Base-by-base conservation (phyloP, 2,888 invertebrate genomes). In the Dorcus parallelipipedus region DNA sequence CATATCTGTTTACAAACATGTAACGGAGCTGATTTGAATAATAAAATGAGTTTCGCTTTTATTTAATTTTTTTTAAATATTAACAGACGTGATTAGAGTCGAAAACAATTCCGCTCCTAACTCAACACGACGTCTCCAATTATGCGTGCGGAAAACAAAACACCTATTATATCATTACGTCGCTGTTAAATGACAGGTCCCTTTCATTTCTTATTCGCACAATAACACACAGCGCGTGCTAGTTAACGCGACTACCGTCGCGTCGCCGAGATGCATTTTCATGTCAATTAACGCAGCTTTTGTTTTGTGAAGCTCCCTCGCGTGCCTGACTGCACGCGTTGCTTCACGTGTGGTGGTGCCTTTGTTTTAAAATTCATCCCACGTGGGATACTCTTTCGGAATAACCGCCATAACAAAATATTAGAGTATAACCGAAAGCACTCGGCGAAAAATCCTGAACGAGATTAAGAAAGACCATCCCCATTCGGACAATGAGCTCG, bases 91-190 rank as follows among this genome's bases (percentile, higher is more conserved):
- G 20, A 20, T 20, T 20, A 20, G 20, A 20, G 2, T 20, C 3
- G 20, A 20, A 33, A 33, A 33, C 26, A 6, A 33, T 33, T 33
- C 49, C 9, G 42, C 20, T 54, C 56, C 63, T 62, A 66, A 64
- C 66, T 56, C 66, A 41, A 62, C 61, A 61, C 64, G 66, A 66
- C 66, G 56, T 64, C 63, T 56, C 58, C 61, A 63, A 64, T 64
- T 63, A 62, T 58, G 26, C 26, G 26, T 33, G 26, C 52, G 26
- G 64, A 64, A 61, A 63, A 64, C 64, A 67, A 67, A 67, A 64
- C 64, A 65, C 63, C 65, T 65, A 67, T 67, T 67, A 67, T 64
- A 52, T 64, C 59, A 64, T 66, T 66, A 66, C 53, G 52, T 47
- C 53, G 52, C 43, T 39, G 17, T 43, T 42, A 51, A 51, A 56